Evolutionary conservation across 2,113 vertebrate species (phyloP), one percentile per base, ranked within the genome.

Genomic region (Embiotoca jacksoni): DNA sequence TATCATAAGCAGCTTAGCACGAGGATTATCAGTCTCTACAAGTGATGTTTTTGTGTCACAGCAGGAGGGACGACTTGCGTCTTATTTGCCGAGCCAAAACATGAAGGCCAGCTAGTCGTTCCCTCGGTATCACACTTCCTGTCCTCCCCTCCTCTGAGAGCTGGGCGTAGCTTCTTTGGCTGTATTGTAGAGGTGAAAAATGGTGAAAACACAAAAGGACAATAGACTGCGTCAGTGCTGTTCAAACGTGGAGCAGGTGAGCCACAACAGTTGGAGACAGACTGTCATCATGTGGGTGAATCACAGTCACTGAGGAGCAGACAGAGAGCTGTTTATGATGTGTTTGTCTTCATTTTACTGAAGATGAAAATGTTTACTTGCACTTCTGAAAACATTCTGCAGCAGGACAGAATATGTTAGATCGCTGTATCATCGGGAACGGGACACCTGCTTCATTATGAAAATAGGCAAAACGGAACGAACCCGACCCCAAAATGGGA

Each of bases 1-100:
- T 58, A 52, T 79, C 63, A 72, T 89, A 91, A 89, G 76, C 76
- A 69, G 88, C 64, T 91, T 86, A 88, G 73, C 1, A 8, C 7
- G 13, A 5, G 83, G 72, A 88, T 86, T 84, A 89, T 69, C 75
- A 72, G 69, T 39, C 11, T 0, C 50, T 71, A 50, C 61, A 70
- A 82, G 72, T 73, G 14, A 64, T 68, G 61, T 71, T 82, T 76
- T 46, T 64, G 52, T 78, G 49, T 44, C 49, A 4, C 44, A 67
- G 35, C 69, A 41, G 75, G 52, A 74, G 33, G 52, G 58, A 31
- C 23, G 61, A 37, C 37, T n/a, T 35, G 39, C 0, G 1, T 73
- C 65, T 75, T 68, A 32, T 65, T 56, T 75, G 46, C 16, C 1
- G 2, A 75, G 5, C 11, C 39, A 32, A 32, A 73, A 64, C 23